Conservation (phyloP, 2,888 invertebrate species). For the Andrena hattorfiana region DNA sequence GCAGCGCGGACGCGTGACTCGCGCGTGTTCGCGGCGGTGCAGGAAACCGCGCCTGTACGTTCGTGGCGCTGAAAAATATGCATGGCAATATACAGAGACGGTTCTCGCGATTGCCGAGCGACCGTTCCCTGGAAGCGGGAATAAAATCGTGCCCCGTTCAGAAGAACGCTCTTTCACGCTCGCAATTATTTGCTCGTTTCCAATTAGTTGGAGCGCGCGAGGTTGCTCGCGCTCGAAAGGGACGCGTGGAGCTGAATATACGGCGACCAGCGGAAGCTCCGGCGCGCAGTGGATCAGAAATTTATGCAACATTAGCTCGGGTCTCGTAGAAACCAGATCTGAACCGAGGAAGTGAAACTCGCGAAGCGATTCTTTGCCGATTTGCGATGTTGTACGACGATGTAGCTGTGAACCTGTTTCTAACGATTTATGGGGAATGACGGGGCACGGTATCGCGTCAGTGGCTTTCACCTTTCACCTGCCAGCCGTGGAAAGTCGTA, state of each 20-base stretch:
- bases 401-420: neutral
- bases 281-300: neutral
- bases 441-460: neutral
- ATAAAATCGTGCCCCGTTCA: slow-evolving; percentile 47
- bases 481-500: neutral
- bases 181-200: slow-evolving; percentile 41
- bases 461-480: neutral
- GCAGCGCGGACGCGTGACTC: neutral
- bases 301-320: neutral
- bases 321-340: neutral
- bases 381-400: neutral
- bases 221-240: neutral
- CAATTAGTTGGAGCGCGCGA: slow-evolving; percentile 19
- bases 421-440: neutral
- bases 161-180: slow-evolving; percentile 5
- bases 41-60: slow-evolving; percentile 27
- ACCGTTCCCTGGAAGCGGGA: slow-evolving; percentile 31
- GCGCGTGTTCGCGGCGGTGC: slow-evolving; percentile 38
- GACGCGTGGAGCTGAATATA: neutral
- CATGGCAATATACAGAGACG: slow-evolving; percentile 26
- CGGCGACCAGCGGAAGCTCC: neutral
- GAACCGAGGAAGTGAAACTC: neutral
- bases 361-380: neutral
- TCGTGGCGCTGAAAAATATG: slow-evolving; percentile 27
- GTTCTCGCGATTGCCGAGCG: slow-evolving; percentile 1